These are phyloP conservation scores for Ceryle rudis DNA, from an alignment of 2,797 vertebrate genomes.

Conservation along the genomic window DNA sequence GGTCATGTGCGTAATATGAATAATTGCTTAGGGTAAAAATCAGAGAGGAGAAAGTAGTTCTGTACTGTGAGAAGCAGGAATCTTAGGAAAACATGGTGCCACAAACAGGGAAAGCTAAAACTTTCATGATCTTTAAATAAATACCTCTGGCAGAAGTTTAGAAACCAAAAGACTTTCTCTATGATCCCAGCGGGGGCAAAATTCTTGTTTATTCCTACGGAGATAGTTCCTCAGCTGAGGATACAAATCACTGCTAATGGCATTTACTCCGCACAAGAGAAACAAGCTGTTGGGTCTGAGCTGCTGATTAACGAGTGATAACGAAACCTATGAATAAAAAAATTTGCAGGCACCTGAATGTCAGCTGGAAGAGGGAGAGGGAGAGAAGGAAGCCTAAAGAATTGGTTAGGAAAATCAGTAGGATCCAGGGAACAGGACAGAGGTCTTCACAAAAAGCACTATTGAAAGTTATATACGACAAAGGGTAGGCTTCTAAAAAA, in stretches of 20 bases:
- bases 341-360: not conserved
- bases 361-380: not conserved
- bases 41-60: not conserved
- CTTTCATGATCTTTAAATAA: not conserved
- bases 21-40: not conserved
- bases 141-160: not conserved
- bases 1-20: not conserved
- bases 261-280: not conserved
- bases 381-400: not conserved
- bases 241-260: not conserved
- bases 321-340: not conserved
- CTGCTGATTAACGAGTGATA: not conserved
- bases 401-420: not conserved
- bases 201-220: not conserved
- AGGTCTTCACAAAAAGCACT: not conserved
- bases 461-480: not conserved
- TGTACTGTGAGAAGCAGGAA: not conserved
- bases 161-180: not conserved
- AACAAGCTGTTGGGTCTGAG: not conserved
- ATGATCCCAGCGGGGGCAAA: not conserved
- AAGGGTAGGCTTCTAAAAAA: not conserved
- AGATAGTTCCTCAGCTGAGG: not conserved
- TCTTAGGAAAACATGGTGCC: not conserved
- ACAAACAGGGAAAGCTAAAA: not conserved
- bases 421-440: not conserved